These are phyloP conservation scores for Brachionus angularis DNA, from an alignment of 1,140 invertebrate species.

Conservation along the genomic window DNA sequence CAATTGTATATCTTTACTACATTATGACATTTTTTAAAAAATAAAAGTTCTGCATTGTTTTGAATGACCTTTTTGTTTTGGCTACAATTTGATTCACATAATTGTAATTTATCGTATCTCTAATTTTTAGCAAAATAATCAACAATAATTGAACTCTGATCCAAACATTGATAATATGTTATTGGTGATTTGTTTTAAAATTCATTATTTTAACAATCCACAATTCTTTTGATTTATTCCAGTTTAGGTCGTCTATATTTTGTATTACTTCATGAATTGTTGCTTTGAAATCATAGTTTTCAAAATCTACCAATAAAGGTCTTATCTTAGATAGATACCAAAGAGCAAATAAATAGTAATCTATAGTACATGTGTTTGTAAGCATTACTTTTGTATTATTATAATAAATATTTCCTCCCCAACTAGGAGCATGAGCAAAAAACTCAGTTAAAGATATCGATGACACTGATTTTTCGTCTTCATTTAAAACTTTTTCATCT, in stretches of 20 bases:
- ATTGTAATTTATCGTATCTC: no score
- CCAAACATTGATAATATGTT: background rate
- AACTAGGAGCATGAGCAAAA: background rate
- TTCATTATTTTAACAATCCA: background rate
- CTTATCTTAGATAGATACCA: background rate
- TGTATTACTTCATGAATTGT: background rate
- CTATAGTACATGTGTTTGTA: background rate
- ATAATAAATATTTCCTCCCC: background rate
- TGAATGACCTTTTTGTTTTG: no score
- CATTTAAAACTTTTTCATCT: no score
- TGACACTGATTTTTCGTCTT: no score
- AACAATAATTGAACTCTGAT: background rate
- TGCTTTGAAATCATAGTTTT: background rate
- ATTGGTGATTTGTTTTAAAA: background rate
- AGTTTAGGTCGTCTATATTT: background rate
- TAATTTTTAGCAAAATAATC: background rate
- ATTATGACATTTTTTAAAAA: no score
- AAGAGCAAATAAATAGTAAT: background rate
- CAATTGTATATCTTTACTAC: no score
- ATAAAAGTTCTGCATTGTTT: no score
- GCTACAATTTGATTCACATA: no score
- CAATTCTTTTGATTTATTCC: slow-evolving; percentile 23
- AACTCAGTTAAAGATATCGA: background rate
- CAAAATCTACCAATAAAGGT: background rate
- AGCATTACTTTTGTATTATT: background rate